phyloP scores from a whole-genome alignment of 2,113 vertebrate genomes.

The Anhinga anhinga region DNA sequence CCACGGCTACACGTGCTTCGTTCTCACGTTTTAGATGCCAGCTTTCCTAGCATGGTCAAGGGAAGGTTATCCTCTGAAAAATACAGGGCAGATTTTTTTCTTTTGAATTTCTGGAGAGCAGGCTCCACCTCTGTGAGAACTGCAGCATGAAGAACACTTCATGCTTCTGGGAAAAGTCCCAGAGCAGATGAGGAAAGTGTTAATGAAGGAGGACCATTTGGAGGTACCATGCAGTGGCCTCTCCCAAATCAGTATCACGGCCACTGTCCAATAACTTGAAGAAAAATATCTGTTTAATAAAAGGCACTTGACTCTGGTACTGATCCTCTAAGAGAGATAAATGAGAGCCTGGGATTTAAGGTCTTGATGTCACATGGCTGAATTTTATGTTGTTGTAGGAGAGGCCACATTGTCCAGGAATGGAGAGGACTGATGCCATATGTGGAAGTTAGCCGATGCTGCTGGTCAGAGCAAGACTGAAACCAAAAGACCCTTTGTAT shows the following conservation, averaged over 20 bases:
- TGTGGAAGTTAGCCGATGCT: background rate
- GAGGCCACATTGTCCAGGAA: background rate
- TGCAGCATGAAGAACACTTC: background rate
- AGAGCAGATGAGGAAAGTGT: background rate
- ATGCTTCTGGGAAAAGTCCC: background rate
- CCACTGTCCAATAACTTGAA: background rate
- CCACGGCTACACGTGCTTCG: background rate
- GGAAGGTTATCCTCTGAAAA: background rate
- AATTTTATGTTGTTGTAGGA: background rate
- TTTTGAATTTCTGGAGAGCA: background rate
- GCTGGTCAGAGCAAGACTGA: background rate
- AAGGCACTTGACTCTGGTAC: background rate
- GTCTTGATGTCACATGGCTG: background rate
- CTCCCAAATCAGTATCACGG: fast-evolving
- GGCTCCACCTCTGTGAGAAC: background rate
- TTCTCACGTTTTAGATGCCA: background rate
- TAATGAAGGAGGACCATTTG: background rate
- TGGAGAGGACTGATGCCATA: background rate
- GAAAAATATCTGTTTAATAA: background rate
- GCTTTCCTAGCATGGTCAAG: background rate
- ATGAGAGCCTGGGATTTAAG: background rate
- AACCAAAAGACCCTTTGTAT: background rate
- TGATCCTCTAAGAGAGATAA: background rate
- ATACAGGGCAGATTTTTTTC: background rate
- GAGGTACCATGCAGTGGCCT: background rate